Percentiles rank a stretch among this genome's conserved stretches.
phyloP scores from a whole-genome alignment of 2,888 invertebrate species.

The Trichacis sp. region DNA sequence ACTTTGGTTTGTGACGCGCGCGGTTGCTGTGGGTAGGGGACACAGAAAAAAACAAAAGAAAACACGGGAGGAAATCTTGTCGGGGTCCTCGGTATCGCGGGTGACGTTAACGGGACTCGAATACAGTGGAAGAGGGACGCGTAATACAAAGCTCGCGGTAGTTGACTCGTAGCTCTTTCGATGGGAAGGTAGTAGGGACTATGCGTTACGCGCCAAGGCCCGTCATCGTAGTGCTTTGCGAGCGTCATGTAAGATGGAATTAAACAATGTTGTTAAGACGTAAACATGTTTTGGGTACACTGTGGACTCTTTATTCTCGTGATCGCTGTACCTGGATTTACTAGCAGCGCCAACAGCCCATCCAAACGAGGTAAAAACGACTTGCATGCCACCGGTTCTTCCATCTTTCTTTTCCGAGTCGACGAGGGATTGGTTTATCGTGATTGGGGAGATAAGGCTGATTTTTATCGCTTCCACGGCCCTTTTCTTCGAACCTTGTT shows the following conservation, averaged over 20 bases:
- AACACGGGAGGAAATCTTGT: no score
- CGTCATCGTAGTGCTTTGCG: constrained; percentile 58
- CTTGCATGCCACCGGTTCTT: no score
- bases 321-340: constrained; percentile 68
- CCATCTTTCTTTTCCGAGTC: constrained; percentile 1
- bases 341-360: constrained; percentile 64
- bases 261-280: constrained; percentile 69
- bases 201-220: constrained; percentile 57
- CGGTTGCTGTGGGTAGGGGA: no score
- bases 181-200: constrained; percentile 59
- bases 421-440: no score
- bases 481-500: neutral
- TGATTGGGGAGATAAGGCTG: no score
- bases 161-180: constrained; percentile 51
- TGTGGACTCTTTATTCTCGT: constrained; percentile 68
- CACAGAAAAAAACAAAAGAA: no score
- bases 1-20: no score
- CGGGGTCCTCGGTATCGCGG: neutral
- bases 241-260: constrained; percentile 67
- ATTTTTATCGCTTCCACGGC: no score
- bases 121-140: constrained; percentile 18
- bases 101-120: neutral
- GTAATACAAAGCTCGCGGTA: constrained; percentile 30
- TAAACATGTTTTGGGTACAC: constrained; percentile 69
- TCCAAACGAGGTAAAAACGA: constrained; percentile 67